phyloP scores from a whole-genome alignment of 2,797 vertebrate genomes.

The Pelodytes ibericus region DNA sequence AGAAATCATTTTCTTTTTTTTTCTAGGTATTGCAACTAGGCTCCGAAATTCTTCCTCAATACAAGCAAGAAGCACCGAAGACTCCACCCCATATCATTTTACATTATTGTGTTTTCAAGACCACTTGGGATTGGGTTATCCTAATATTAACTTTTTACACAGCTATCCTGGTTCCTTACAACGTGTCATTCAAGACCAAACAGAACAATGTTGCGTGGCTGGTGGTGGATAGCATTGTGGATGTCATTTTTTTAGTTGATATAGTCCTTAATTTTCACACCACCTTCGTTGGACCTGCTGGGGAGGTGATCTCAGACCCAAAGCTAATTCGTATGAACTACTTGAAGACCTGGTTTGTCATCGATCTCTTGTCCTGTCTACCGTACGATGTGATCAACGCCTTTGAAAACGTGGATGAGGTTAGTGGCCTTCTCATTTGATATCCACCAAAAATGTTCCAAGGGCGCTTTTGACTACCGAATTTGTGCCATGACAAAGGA shows the following conservation, averaged over 20 bases:
- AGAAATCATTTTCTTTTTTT: background rate
- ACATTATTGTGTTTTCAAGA: constrained; percentile 99
- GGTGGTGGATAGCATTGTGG: constrained; percentile 97
- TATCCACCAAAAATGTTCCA: background rate
- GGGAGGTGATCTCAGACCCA: constrained; percentile 98
- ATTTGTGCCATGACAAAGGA: background rate
- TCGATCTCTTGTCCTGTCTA: constrained; percentile 96
- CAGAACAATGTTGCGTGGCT: constrained; percentile 99
- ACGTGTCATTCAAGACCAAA: constrained; percentile 98
- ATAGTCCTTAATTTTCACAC: constrained; percentile 98
- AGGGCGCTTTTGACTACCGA: background rate
- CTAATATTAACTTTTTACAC: constrained; percentile 99
- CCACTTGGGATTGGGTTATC: constrained; percentile 99
- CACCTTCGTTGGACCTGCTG: constrained; percentile 96
- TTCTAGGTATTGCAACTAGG: constrained; percentile 94
- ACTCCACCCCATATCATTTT: constrained; percentile 98
- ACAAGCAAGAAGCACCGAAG: constrained; percentile 99
- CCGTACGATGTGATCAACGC: constrained; percentile 99
- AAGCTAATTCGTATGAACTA: constrained; percentile 99
- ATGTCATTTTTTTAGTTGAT: constrained; percentile 98
- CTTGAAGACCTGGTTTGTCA: constrained; percentile 99
- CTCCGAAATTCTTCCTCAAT: constrained; percentile 96
- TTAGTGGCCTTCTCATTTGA: constrained; percentile 73
- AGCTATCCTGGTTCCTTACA: constrained; percentile 98
- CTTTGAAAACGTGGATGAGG: constrained; percentile 98